These are phyloP conservation scores for Anarhynchus alexandrinus DNA, from an alignment of 2,113 vertebrate species.

Conservation along the genomic window DNA sequence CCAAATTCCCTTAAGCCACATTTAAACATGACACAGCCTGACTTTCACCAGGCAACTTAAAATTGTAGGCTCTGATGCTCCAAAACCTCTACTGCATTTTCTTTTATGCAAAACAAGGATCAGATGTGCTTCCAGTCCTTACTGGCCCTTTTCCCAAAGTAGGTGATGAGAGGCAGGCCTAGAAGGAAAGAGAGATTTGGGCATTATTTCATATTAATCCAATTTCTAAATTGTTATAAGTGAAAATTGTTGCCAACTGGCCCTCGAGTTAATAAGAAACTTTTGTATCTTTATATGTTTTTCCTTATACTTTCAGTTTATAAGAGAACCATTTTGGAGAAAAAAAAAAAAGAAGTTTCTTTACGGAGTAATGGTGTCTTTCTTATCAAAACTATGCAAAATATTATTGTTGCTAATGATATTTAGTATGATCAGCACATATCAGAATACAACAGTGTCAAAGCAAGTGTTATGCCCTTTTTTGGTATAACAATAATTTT, in stretches of 20 bases:
- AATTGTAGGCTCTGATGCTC: background rate
- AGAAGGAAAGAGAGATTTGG: background rate
- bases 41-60: background rate
- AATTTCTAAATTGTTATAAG: background rate
- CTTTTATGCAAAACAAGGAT: background rate
- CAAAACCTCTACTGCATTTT: background rate
- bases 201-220: background rate
- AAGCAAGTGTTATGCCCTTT: background rate
- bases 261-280: background rate
- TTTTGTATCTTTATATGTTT: background rate
- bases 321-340: background rate
- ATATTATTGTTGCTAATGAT: background rate
- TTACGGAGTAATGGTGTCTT: background rate
- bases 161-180: background rate
- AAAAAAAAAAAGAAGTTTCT: background rate
- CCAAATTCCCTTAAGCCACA: constrained; percentile 6
- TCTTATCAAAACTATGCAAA: background rate
- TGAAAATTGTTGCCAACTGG: background rate
- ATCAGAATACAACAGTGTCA: background rate
- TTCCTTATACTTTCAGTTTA: background rate
- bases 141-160: background rate
- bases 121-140: background rate
- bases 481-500: background rate
- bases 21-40: constrained; percentile 4
- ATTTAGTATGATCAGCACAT: background rate